phyloP scores from a whole-genome alignment of 2,888 invertebrate genomes.

The Abrostola triplasia region DNA sequence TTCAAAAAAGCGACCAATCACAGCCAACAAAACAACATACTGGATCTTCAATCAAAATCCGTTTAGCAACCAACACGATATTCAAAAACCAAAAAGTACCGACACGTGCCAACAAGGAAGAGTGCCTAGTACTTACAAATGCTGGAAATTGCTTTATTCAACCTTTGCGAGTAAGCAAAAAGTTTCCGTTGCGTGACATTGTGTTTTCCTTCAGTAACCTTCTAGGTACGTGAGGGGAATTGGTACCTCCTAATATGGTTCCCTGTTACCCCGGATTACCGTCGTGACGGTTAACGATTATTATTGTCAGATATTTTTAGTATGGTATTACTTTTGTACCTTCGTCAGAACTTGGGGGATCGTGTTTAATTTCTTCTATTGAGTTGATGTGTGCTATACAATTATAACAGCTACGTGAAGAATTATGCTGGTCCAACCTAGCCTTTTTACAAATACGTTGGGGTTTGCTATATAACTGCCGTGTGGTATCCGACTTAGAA shows the following conservation, averaged over 20 bases:
- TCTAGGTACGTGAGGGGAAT: conserved; percentile 58
- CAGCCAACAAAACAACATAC: too few species aligned
- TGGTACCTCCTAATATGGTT: conserved; percentile 42
- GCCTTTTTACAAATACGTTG: too few species aligned
- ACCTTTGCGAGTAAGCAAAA: conserved; percentile 45
- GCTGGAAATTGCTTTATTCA: conserved; percentile 3
- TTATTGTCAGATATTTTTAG: conserved; percentile 32
- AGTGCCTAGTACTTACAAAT: background rate
- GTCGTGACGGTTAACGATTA: conserved; percentile 38
- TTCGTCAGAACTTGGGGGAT: conserved; percentile 6
- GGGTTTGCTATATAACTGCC: too few species aligned
- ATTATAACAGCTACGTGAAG: too few species aligned
- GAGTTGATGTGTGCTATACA: background rate
- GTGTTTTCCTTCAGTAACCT: conserved; percentile 65
- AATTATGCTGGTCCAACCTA: too few species aligned
- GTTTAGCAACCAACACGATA: conserved; percentile 9
- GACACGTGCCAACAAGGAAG: background rate
- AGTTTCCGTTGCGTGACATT: conserved; percentile 49
- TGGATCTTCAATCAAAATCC: conserved; percentile 15
- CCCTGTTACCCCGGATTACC: conserved; percentile 42
- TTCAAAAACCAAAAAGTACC: conserved; percentile 5
- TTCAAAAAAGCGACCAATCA: too few species aligned
- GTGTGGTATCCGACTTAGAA: too few species aligned
- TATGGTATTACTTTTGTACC: conserved; percentile 12
- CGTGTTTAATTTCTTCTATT: background rate